A percentile compares a stretch with the other conserved stretches of the same genome.
Conservation (phyloP, 2,797 vertebrate genomes). For the Argyrosomus regius region DNA sequence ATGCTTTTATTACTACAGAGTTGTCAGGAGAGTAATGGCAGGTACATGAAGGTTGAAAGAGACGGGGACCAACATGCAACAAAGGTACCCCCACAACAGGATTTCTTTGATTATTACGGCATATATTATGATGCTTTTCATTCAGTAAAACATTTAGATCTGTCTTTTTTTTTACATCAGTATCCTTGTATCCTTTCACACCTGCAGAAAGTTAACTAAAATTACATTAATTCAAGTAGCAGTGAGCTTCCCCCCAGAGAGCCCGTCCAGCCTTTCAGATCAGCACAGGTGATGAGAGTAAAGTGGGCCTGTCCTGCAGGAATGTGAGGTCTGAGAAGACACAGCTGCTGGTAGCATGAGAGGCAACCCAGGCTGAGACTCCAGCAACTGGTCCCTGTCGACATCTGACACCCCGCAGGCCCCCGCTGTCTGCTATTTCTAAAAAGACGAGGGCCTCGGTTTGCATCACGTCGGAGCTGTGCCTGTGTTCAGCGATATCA, state of each 20-base stretch:
- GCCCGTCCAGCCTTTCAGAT: slow-evolving; percentile 47
- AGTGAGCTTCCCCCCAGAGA: slow-evolving; percentile 1
- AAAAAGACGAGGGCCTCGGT: slow-evolving; percentile 63
- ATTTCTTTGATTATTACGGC: neutral
- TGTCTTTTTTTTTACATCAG: neutral
- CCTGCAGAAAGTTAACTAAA: neutral
- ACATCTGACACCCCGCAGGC: slow-evolving; percentile 78
- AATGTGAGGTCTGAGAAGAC: slow-evolving; percentile 84
- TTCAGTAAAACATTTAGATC: neutral
- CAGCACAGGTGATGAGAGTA: slow-evolving; percentile 82
- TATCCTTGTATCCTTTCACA: neutral
- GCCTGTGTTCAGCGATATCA: slow-evolving; percentile 34
- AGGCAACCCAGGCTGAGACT: slow-evolving; percentile 66
- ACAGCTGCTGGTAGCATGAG: slow-evolving; percentile 81
- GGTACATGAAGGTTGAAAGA: neutral
- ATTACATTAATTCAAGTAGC: slow-evolving; percentile 15
- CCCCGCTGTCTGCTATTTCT: slow-evolving; percentile 72
- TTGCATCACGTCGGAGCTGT: slow-evolving; percentile 41
- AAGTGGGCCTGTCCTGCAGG: slow-evolving; percentile 78
- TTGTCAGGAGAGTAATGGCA: neutral
- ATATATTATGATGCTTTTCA: neutral
- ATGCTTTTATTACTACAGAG: neutral
- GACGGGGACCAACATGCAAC: neutral
- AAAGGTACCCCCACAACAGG: neutral
- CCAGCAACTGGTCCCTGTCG: slow-evolving; percentile 81